Evolutionary conservation across 2,888 invertebrate genomes (phyloP), one percentile per base, ranked within the genome.

Genomic region (Hipparchia sbordonii): DNA sequence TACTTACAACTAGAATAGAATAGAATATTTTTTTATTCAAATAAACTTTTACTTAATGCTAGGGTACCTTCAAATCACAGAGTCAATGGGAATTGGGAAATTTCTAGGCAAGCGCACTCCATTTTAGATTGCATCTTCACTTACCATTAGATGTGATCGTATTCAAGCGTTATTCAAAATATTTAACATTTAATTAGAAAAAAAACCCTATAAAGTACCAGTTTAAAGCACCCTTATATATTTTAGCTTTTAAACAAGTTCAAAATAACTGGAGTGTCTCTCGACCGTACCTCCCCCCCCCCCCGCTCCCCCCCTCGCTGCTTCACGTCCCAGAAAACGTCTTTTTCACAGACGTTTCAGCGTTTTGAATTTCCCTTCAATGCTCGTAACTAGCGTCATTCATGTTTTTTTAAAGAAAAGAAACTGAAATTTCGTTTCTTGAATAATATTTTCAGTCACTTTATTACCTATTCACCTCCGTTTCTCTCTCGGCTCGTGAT

Each of bases 321-420:
- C 63, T 60, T 61, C 62, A 23, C 72, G 69, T 72, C 56, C 59
- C 65, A 70, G 70, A 67, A 70, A 73, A 73, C 52, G 66, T 66
- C 65, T 72, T 65, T 72, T 72, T 70, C 66, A 61, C 70, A 56
- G 69, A 69, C 61, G 59, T 69, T 70, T 66, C 61, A 73, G 61
- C 66, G 51, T 70, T 71, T 67, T 71, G 71, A 71, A 71, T 67
- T 71, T 67, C 39, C 71, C 67, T 72, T 72, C 54, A 72, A 72
- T 70, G 59, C 45, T 60, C 63, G 69, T 72, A 72, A 72, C 72
- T 72, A 72, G 69, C 56, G 54, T 13, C 72, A 72, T 66, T 70
- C 69, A 70, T 45, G 46, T 57, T 54, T 52, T 69, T 61, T 52
- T 61, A 59, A 68, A 69, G 70, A 59, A 54, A 60, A 52, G 63